A percentile compares a stretch with the other conserved stretches of the same genome.
Conservation (phyloP, 2,888 invertebrate species). For the Blomia tropicalis region DNA sequence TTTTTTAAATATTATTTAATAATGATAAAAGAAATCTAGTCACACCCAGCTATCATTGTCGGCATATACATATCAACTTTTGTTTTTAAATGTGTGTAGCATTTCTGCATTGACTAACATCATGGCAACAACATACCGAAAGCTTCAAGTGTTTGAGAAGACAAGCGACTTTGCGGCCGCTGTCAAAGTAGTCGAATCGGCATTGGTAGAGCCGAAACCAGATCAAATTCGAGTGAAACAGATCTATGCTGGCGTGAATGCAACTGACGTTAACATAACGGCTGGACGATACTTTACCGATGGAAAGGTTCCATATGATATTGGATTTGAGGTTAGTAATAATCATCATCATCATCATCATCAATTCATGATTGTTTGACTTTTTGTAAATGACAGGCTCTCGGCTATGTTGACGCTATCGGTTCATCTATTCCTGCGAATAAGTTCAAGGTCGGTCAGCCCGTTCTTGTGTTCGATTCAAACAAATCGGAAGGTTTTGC, state of each 20-base stretch:
- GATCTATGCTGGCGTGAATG: conserved; percentile 34
- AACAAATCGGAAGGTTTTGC: conserved; percentile 32
- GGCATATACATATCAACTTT: no score
- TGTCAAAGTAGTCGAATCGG: conserved; percentile 31
- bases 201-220: conserved; percentile 32
- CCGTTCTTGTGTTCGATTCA: conserved; percentile 32
- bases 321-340: conserved; percentile 26
- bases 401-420: neutral
- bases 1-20: no score
- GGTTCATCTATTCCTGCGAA: neutral
- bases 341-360: no score
- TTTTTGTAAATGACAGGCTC: no score
- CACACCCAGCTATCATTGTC: no score
- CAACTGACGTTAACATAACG: conserved; percentile 35
- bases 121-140: conserved; percentile 21
- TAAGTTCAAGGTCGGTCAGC: conserved; percentile 32
- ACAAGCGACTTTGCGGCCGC: conserved; percentile 34
- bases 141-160: conserved; percentile 33
- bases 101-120: no score
- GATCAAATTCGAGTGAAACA: conserved; percentile 34
- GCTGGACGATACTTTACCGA: conserved; percentile 32
- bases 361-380: no score
- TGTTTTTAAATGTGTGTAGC: no score
- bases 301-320: conserved; percentile 27
- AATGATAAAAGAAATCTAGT: no score